phyloP scores from a whole-genome alignment of 2,797 vertebrate species.

The Smutsia gigantea region DNA sequence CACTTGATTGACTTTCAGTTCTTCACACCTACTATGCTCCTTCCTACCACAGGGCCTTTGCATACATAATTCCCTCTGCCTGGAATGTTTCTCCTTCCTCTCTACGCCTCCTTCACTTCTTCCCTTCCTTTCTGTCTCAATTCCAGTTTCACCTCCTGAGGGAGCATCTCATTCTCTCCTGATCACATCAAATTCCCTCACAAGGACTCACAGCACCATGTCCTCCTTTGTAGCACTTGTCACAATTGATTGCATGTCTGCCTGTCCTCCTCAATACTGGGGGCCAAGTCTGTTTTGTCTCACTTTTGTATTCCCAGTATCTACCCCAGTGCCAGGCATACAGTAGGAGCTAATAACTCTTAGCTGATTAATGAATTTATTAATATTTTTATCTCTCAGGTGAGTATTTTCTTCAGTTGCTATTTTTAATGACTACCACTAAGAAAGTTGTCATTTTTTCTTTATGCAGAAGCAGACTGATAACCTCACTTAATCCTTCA shows the following conservation, averaged over 20 bases:
- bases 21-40: neutral
- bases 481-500: neutral
- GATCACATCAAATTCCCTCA: neutral
- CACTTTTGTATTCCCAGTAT: neutral
- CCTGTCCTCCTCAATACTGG: neutral
- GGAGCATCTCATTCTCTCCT: neutral
- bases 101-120: neutral
- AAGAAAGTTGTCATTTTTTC: neutral
- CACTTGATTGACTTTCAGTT: neutral
- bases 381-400: neutral
- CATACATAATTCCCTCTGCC: neutral
- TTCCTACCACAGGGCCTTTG: conserved; percentile 33
- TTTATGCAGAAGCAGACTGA: neutral
- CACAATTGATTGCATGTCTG: neutral
- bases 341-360: neutral
- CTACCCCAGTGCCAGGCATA: neutral
- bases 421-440: conserved; percentile 22
- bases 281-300: neutral
- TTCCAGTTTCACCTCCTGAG: neutral
- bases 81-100: neutral
- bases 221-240: neutral
- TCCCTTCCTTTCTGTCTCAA: neutral
- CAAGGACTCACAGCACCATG: neutral
- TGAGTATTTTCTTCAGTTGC: neutral
- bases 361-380: neutral